phyloP scores from a whole-genome alignment of 2,888 invertebrate species.

The Hartigia nigra region DNA sequence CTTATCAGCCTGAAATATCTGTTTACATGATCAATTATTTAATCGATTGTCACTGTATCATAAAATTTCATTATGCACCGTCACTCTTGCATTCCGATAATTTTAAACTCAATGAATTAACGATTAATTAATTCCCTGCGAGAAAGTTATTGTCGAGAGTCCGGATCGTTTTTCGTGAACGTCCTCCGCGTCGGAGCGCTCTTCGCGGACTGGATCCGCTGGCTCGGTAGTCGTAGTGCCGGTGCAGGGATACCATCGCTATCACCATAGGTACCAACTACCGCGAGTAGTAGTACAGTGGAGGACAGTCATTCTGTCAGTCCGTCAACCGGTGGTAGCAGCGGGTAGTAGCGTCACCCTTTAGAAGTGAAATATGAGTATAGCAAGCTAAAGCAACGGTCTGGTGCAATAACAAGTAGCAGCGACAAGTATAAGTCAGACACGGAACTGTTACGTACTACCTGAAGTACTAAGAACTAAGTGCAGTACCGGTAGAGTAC shows the following conservation, averaged over 20 bases:
- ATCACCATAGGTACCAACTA: conserved; percentile 47
- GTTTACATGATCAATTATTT: not conserved
- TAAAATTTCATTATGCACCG: not conserved
- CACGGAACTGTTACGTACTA: not conserved
- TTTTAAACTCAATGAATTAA: not conserved
- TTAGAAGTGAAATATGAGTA: not conserved
- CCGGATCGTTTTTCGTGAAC: conserved; percentile 16
- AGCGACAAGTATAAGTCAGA: not conserved
- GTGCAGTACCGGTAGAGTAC: not conserved
- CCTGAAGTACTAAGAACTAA: not conserved
- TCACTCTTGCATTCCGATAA: not conserved
- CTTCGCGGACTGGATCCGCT: conserved; percentile 59
- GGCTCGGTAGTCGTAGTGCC: conserved; percentile 29
- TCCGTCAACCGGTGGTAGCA: conserved; percentile 37
- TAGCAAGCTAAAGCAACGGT: not conserved
- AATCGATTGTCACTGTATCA: not conserved
- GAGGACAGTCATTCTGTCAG: conserved; percentile 38
- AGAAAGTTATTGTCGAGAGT: not conserved
- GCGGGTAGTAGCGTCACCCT: conserved; percentile 6
- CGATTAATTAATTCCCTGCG: not conserved
- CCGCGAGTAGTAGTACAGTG: conserved; percentile 33
- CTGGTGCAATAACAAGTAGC: not conserved
- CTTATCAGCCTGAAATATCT: not conserved
- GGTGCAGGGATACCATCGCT: conserved; percentile 49
- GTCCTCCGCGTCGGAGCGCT: conserved; percentile 59